A percentile compares a stretch with the other conserved stretches of the same genome.
Conservation (phyloP, 2,888 invertebrate genomes). For the Nephrotoma flavescens region DNA sequence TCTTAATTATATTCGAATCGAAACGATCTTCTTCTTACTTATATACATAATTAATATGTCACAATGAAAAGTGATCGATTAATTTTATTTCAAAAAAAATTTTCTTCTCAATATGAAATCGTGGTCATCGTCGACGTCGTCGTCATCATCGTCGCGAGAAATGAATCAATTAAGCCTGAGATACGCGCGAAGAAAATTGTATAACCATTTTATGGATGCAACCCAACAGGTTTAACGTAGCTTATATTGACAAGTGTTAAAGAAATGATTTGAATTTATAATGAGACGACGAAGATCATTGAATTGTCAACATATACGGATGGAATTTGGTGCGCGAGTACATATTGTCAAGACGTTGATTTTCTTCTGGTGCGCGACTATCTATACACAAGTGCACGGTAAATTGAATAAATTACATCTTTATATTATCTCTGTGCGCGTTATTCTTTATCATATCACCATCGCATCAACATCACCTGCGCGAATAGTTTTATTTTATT, state of each 20-base stretch:
- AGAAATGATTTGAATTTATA: neutral
- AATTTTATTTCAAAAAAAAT: neutral
- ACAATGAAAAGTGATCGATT: neutral
- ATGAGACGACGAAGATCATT: neutral
- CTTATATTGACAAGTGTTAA: neutral
- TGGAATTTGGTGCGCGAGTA: neutral
- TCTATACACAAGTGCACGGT: neutral
- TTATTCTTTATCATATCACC: neutral
- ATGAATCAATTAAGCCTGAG: neutral
- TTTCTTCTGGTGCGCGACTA: neutral
- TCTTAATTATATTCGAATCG: neutral
- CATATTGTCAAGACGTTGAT: neutral
- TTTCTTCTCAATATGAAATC: neutral
- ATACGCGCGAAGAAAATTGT: neutral
- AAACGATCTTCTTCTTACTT: neutral
- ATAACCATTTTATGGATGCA: neutral
- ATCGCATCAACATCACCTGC: neutral
- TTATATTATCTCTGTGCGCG: neutral
- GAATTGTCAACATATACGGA: neutral
- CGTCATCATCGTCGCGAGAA: neutral
- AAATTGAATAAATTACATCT: neutral
- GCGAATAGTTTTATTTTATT: neutral
- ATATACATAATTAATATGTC: neutral
- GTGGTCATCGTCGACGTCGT: neutral
- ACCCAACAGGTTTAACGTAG: neutral